Conservation (phyloP, 2,888 invertebrate genomes). For the Carpatolechia fugitivella region DNA sequence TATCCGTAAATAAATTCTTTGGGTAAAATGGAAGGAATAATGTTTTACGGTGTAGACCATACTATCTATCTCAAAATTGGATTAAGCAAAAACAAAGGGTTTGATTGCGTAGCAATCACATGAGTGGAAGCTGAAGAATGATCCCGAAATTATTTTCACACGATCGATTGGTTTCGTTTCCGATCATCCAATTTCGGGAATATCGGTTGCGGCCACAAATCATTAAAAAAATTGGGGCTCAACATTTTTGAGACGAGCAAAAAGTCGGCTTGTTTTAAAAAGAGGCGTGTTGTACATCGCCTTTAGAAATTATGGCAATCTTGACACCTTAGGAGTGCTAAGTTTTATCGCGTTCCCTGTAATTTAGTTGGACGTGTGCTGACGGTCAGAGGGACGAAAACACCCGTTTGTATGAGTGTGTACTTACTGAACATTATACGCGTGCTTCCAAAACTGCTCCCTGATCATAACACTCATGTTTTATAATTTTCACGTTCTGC, state of each 20-base stretch:
- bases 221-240: conserved; percentile 69
- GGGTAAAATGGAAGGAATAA: no score
- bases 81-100: conserved; percentile 11
- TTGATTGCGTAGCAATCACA: conserved; percentile 8
- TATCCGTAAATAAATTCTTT: no score
- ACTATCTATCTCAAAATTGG: not conserved
- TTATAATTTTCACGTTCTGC: conserved; percentile 60
- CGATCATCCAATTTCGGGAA: conserved; percentile 68
- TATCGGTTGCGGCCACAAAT: conserved; percentile 73
- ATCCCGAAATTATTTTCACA: conserved; percentile 65
- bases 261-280: conserved; percentile 70
- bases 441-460: conserved; percentile 43
- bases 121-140: conserved; percentile 34
- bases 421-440: conserved; percentile 37
- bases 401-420: conserved; percentile 39
- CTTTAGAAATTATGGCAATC: conserved; percentile 75
- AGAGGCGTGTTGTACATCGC: conserved; percentile 61
- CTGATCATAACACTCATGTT: conserved; percentile 64
- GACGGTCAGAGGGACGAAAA: conserved; percentile 41
- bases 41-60: no score
- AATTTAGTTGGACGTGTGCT: conserved; percentile 65
- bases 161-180: conserved; percentile 61
- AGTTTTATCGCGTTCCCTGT: conserved; percentile 65
- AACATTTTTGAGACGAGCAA: conserved; percentile 60
- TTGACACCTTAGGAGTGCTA: conserved; percentile 77